phyloP scores from a whole-genome alignment of 2,113 vertebrate species.

The Tragulus kanchil region DNA sequence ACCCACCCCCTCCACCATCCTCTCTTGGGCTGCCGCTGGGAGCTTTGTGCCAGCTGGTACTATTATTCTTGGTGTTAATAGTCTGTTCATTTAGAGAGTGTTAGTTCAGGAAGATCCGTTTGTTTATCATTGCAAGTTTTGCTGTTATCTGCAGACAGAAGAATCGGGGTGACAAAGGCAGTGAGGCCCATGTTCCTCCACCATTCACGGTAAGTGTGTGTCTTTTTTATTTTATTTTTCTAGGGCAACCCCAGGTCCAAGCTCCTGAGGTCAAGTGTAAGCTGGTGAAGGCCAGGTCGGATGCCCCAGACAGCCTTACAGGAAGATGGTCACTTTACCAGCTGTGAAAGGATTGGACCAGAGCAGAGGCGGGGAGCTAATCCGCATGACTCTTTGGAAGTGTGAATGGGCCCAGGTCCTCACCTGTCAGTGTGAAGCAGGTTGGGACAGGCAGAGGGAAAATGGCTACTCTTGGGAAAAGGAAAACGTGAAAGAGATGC shows the following conservation, averaged over 20 bases:
- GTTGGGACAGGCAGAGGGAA: background rate
- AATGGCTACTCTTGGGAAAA: background rate
- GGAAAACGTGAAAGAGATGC: background rate
- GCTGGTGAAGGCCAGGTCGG: background rate
- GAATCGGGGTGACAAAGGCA: constrained; percentile 79
- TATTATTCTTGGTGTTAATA: background rate
- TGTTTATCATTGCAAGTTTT: background rate
- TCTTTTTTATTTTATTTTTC: too few species aligned
- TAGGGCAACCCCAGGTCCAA: background rate
- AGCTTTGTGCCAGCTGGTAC: background rate
- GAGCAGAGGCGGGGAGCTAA: background rate
- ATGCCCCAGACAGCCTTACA: background rate
- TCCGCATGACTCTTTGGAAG: background rate
- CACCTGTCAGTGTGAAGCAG: too few species aligned
- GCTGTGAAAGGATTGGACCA: background rate
- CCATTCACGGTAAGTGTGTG: constrained; percentile 82
- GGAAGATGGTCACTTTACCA: background rate
- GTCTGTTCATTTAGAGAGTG: constrained; percentile 39
- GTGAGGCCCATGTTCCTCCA: background rate
- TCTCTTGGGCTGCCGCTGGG: background rate
- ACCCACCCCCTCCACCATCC: background rate
- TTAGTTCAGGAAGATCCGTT: background rate
- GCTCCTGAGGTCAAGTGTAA: background rate
- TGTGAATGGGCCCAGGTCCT: background rate
- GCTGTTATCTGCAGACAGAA: constrained; percentile 84